Evolutionary conservation across 2,797 vertebrate species (phyloP).

Genomic region (Mormyrops attenuatus): DNA sequence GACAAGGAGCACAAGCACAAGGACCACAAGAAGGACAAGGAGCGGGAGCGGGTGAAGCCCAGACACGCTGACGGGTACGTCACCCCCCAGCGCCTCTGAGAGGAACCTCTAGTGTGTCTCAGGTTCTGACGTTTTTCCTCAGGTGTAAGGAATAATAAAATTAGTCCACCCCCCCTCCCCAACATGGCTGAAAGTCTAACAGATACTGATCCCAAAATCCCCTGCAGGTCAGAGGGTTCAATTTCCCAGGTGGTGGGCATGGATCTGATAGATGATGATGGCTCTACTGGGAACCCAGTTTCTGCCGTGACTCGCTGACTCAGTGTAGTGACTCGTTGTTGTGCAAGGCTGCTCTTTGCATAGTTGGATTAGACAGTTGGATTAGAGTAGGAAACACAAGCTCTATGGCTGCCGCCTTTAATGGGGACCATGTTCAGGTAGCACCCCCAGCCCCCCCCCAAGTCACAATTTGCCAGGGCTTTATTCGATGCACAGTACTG

Average conservation of each 20-base stretch:
- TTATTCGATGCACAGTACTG: neutral
- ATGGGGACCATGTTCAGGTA: neutral
- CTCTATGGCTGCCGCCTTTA: neutral
- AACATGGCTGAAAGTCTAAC: neutral
- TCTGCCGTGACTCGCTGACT: neutral
- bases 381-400: neutral
- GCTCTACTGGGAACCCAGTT: neutral
- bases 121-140: neutral
- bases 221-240: neutral
- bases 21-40: conserved; percentile 94
- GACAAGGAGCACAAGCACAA: conserved; percentile 91
- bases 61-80: conserved; percentile 85
- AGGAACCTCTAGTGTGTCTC: neutral
- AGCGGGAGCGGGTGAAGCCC: conserved; percentile 81
- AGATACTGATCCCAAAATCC: neutral
- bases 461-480: neutral
- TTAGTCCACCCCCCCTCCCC: neutral
- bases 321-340: neutral
- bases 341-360: neutral
- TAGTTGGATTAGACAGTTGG: neutral
- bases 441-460: neutral
- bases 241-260: neutral
- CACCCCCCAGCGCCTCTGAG: neutral
- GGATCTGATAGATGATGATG: neutral
- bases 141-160: neutral